These are phyloP conservation scores for Cylindroiulus punctatus DNA, from an alignment of 2,888 invertebrate genomes.

Conservation along the genomic window DNA sequence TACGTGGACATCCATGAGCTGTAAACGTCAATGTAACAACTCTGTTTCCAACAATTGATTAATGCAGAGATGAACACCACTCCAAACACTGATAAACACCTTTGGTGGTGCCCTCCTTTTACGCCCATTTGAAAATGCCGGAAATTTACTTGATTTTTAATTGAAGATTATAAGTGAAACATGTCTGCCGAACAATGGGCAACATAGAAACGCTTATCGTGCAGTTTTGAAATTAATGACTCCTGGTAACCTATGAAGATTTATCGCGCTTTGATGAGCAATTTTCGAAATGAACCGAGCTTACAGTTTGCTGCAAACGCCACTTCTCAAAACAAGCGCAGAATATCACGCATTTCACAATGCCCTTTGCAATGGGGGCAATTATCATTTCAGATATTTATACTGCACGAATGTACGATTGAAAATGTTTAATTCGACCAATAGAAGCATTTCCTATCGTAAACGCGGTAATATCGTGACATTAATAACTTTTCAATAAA, in stretches of 20 bases:
- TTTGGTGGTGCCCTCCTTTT: slow-evolving; percentile 12
- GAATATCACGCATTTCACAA: neutral
- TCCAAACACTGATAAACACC: slow-evolving; percentile 25
- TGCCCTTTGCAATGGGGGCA: too few relatives aligned
- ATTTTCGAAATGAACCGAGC: neutral
- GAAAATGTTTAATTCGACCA: too few relatives aligned
- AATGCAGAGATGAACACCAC: neutral
- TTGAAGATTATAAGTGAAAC: slow-evolving; percentile 8
- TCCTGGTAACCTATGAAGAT: neutral
- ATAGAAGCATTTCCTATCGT: too few relatives aligned
- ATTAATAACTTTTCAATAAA: too few relatives aligned
- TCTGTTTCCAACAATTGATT: slow-evolving; percentile 16
- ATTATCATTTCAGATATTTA: too few relatives aligned
- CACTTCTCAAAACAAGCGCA: neutral
- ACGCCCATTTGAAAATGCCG: neutral
- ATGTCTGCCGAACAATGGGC: neutral
- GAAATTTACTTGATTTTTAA: slow-evolving; percentile 27
- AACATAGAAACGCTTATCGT: neutral
- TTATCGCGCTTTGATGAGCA: neutral
- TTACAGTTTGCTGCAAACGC: neutral
- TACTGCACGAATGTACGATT: too few relatives aligned
- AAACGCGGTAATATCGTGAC: too few relatives aligned
- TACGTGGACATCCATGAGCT: neutral
- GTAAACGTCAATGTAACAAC: neutral
- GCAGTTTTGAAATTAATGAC: neutral